Percentiles rank a stretch among this genome's conserved stretches.
phyloP scores from a whole-genome alignment of 2,888 invertebrate species.

The Hybos culiciformis region DNA sequence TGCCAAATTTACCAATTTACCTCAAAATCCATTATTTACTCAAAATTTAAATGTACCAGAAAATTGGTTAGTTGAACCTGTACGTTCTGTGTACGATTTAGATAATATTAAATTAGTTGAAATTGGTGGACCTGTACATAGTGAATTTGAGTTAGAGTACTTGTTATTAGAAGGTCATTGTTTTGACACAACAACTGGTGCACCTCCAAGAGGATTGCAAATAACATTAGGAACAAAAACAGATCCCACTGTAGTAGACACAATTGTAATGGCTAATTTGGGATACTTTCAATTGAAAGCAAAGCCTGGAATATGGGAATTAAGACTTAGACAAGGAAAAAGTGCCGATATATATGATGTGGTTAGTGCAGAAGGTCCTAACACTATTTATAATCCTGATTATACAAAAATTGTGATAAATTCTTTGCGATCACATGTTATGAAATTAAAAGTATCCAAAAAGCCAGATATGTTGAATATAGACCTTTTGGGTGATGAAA shows the following conservation, averaged over 20 bases:
- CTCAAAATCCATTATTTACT: slow-evolving; percentile 82
- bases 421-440: slow-evolving; percentile 62
- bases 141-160: slow-evolving; percentile 93
- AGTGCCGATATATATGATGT: slow-evolving; percentile 93
- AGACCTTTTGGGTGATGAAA: slow-evolving; percentile 71
- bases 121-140: slow-evolving; percentile 78
- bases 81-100: slow-evolving; percentile 84
- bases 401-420: slow-evolving; percentile 29
- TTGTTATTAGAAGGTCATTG: slow-evolving; percentile 89
- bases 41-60: slow-evolving; percentile 78
- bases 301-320: slow-evolving; percentile 90
- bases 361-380: slow-evolving; percentile 41
- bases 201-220: slow-evolving; percentile 95
- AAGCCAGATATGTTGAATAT: slow-evolving; percentile 75
- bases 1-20: slow-evolving; percentile 79
- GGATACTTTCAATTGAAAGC: slow-evolving; percentile 98
- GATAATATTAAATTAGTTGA: slow-evolving; percentile 94
- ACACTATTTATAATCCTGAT: slow-evolving; percentile 36
- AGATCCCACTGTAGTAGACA: slow-evolving; percentile 73
- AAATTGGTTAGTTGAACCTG: slow-evolving; percentile 91
- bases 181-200: slow-evolving; percentile 78
- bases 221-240: slow-evolving; percentile 77
- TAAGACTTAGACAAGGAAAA: slow-evolving; percentile 79
- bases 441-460: slow-evolving; percentile 82
- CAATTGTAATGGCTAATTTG: slow-evolving; percentile 99